Evolutionary conservation across 1,140 invertebrate species (phyloP).

Genomic region (Cepaea nemoralis): DNA sequence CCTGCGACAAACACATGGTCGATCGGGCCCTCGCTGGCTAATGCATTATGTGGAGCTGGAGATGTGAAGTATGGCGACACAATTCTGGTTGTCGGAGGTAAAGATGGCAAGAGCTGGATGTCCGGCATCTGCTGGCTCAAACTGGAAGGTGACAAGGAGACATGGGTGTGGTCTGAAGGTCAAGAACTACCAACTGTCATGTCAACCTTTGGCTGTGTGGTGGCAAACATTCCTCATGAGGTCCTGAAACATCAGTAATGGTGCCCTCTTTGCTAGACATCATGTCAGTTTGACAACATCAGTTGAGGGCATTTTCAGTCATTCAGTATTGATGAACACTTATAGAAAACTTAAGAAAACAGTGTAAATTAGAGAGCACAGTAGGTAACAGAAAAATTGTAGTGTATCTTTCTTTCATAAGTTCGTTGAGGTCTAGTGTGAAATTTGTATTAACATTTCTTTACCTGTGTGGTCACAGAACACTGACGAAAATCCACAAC

Average conservation of each 20-base stretch:
- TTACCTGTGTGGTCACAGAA: too few species aligned
- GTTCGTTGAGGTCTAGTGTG: too few species aligned
- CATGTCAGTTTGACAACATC: too few species aligned
- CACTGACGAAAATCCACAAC: too few species aligned
- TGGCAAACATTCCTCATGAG: constrained; percentile 66
- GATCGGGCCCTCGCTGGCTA: constrained; percentile 66
- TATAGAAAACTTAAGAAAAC: too few species aligned
- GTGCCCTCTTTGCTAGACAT: too few species aligned
- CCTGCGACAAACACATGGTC: constrained; percentile 61
- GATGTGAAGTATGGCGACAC: constrained; percentile 67
- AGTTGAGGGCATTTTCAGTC: too few species aligned
- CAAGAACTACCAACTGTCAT: constrained; percentile 67
- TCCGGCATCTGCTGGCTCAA: constrained; percentile 65
- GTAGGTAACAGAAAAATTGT: too few species aligned
- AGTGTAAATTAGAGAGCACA: too few species aligned
- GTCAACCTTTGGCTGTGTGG: constrained; percentile 70
- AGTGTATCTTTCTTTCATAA: too few species aligned
- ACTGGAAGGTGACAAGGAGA: constrained; percentile 56
- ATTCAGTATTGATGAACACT: too few species aligned
- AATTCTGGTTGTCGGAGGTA: constrained; percentile 66
- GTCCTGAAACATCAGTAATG: constrained; percentile 45
- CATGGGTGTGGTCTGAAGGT: constrained; percentile 64
- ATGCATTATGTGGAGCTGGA: constrained; percentile 69
- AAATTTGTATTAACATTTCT: too few species aligned
- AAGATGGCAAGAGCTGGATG: constrained; percentile 71